Base-by-base conservation (phyloP, 2,113 vertebrate species). In the Scopus umbretta region DNA sequence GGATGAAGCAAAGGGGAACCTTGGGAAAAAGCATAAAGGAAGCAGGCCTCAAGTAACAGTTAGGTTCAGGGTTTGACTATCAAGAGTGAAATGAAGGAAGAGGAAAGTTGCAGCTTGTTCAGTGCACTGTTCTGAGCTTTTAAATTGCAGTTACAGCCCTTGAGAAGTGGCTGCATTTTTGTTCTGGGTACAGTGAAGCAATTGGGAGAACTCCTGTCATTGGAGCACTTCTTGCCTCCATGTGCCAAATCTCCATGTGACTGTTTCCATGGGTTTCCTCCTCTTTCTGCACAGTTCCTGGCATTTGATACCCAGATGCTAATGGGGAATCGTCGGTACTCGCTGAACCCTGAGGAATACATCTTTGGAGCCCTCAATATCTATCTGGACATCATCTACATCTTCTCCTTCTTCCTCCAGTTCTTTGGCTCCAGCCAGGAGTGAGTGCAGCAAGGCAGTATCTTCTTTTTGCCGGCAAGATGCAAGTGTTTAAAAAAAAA, bases 361-460 rank as follows among this genome's bases (percentile, higher is more conserved):
- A 97, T 99, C 97, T 99, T 99, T 16, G 99, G 99, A 86, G 98
- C 99, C n/a, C 99, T 99, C 97, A 99, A 98, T 92, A 98, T 99
- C 94, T 99, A 99, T 72, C 97, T 99, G 88, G 99, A 99, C 82
- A 98, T 99, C 80, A 96, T 99, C 96, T 99, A 99, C 82, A 99
- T 99, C 95, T 99, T 99, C 97, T 98, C 99, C 90, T 99, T 99
- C 97, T 98, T 99, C 91, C 98, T 99, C 59, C 99, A 99, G 97
- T 98, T 99, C 75, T 99, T 99, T 95, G 99, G 99, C 88, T 98
- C 98, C 96, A 98, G 97, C 88, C 96, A 94, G 73, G 98, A 99
- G 12, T 99, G 97, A 99, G 80, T 12, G 80, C 27, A 70, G 88
- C 82, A 9, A 38, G 70, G 58, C n/a, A 19, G 42, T 23, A 11